A percentile compares a stretch with the other conserved stretches of the same genome.
These are phyloP conservation scores for Scatophagus argus DNA, from an alignment of 2,113 vertebrate species.

Conservation along the genomic window DNA sequence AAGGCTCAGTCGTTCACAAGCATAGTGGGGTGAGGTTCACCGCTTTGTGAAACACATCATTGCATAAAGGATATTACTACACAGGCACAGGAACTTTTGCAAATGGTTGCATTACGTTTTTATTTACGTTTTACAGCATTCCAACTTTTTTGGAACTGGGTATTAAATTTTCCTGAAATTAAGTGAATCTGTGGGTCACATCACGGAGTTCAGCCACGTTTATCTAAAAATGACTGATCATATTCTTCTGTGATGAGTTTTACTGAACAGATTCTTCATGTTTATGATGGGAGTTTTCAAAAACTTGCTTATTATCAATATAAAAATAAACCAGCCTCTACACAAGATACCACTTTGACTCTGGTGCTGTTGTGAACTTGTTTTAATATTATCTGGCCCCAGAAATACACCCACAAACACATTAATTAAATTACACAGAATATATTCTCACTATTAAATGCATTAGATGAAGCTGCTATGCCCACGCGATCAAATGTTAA, in stretches of 20 bases:
- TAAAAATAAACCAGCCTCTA: background rate
- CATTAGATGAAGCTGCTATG: conserved; percentile 30
- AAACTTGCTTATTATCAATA: background rate
- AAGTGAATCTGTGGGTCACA: background rate
- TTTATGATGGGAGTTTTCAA: background rate
- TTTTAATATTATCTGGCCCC: conserved; percentile 7
- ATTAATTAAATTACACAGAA: conserved; percentile 51
- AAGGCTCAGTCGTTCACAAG: too few relatives aligned
- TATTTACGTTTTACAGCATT: too few relatives aligned
- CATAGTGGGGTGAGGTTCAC: too few relatives aligned
- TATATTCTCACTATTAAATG: conserved; percentile 36
- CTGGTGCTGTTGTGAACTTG: conserved; percentile 15
- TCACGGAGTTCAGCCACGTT: background rate
- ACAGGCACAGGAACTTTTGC: too few relatives aligned
- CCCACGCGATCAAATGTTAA: conserved; percentile 48
- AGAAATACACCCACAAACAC: background rate
- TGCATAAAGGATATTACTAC: too few relatives aligned
- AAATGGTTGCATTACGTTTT: too few relatives aligned
- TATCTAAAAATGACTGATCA: background rate
- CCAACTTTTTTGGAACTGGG: too few relatives aligned
- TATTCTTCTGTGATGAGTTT: background rate
- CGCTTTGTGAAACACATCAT: too few relatives aligned
- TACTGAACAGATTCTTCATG: conserved; percentile 5
- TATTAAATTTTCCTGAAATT: background rate
- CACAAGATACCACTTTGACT: background rate